Conservation (phyloP, 2,797 vertebrate genomes). For the Catamblyrhynchus diadema region DNA sequence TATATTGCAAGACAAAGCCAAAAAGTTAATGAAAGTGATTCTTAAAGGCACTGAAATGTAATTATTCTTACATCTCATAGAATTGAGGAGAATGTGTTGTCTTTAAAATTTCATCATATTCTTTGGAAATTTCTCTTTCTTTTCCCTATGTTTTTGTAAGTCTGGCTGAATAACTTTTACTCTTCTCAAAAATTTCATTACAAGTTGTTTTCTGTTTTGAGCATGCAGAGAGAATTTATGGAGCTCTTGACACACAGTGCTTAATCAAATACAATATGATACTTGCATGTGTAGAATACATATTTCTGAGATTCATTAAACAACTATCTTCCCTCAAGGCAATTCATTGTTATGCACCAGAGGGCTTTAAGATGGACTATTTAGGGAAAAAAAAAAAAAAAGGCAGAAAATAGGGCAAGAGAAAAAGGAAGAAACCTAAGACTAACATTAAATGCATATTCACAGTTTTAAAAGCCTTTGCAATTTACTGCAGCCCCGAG, state of each 20-base stretch:
- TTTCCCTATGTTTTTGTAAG: not conserved
- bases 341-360: slow-evolving; percentile 61
- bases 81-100: not conserved
- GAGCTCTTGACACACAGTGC: not conserved
- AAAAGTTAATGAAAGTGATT: not conserved
- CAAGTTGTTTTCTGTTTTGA: not conserved
- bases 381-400: not conserved
- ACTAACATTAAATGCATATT: slow-evolving; percentile 54
- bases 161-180: not conserved
- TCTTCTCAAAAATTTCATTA: not conserved
- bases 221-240: not conserved
- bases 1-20: not conserved
- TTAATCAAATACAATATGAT: slow-evolving; percentile 33
- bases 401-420: not conserved
- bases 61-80: not conserved
- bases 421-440: slow-evolving; percentile 11
- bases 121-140: not conserved
- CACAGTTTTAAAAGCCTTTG: slow-evolving; percentile 60
- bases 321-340: slow-evolving; percentile 22
- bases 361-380: slow-evolving; percentile 24
- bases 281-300: not conserved
- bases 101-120: not conserved
- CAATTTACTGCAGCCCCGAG: slow-evolving; percentile 52
- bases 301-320: slow-evolving; percentile 64
- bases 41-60: not conserved